Percentiles rank a stretch among this genome's conserved stretches.
phyloP scores from a whole-genome alignment of 2,888 invertebrate genomes.

The Eucera pruinosa region DNA sequence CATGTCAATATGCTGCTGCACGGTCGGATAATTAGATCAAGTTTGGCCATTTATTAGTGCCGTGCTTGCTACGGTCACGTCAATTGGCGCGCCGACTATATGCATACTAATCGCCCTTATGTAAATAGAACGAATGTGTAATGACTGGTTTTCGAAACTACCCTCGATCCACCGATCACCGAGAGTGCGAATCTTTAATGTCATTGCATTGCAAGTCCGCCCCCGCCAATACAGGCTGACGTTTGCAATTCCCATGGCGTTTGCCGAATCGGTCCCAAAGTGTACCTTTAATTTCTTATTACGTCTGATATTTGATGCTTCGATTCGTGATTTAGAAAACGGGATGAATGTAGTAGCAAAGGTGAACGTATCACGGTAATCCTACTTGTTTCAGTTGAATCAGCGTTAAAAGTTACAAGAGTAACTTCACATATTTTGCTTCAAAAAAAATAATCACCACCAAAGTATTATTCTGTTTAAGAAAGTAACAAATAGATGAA shows the following conservation, averaged over 20 bases:
- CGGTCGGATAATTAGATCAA: conserved; percentile 78
- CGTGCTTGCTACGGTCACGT: conserved; percentile 60
- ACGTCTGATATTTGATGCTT: no score
- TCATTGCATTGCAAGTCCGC: neutral
- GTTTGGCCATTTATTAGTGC: conserved; percentile 77
- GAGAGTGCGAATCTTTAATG: conserved; percentile 33
- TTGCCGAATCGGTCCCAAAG: neutral
- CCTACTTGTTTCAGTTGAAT: no score
- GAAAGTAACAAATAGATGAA: no score
- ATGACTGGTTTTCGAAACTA: conserved; percentile 61
- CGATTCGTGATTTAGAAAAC: no score
- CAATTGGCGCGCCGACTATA: conserved; percentile 71
- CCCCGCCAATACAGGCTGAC: neutral
- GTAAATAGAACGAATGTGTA: conserved; percentile 78
- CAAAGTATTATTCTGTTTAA: no score
- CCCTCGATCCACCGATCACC: neutral
- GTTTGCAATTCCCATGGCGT: neutral
- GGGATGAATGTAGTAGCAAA: no score
- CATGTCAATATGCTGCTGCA: conserved; percentile 72
- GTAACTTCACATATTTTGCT: no score
- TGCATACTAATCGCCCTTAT: conserved; percentile 79
- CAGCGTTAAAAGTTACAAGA: no score
- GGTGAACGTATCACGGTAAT: no score
- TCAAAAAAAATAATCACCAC: no score
- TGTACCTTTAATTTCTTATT: no score